phyloP scores from a whole-genome alignment of 2,113 vertebrate species.

The Mormyrus lacerda region DNA sequence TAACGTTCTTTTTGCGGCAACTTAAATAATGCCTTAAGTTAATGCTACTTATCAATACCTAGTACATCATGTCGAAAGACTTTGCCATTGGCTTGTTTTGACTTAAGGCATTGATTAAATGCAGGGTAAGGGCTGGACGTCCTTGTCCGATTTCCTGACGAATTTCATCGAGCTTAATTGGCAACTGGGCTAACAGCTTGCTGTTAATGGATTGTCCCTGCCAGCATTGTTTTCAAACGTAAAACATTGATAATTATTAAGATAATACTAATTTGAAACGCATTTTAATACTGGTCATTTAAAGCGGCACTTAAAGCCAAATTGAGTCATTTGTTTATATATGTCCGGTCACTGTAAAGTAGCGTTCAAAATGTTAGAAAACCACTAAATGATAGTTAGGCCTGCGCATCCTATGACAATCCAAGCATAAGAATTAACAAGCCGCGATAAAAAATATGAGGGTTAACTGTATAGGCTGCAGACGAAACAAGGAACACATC shows the following conservation, averaged over 20 bases:
- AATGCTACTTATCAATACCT: not conserved
- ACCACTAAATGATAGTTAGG: not conserved
- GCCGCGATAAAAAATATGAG: slow-evolving; percentile 13
- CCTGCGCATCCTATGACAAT: not conserved
- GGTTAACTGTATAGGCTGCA: slow-evolving; percentile 24
- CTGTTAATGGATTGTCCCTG: slow-evolving; percentile 15
- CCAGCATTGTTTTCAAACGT: slow-evolving; percentile 7
- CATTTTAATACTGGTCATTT: not conserved
- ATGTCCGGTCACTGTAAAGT: not conserved
- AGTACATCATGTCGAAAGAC: not conserved
- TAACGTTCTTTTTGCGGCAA: not conserved
- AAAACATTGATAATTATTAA: not conserved
- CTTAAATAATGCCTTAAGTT: not conserved
- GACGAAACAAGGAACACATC: slow-evolving; percentile 21
- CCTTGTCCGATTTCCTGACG: not conserved
- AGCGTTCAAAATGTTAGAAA: not conserved
- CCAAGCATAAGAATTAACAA: not conserved
- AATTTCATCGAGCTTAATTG: slow-evolving; percentile 20
- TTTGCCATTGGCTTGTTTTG: not conserved
- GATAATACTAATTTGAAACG: not conserved
- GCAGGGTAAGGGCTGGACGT: not conserved
- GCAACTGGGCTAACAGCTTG: slow-evolving; percentile 17
- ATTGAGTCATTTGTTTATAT: not conserved
- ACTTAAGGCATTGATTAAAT: not conserved
- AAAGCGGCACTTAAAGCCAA: not conserved